Percentiles rank a stretch among this genome's conserved stretches.
Evolutionary conservation across 2,113 vertebrate species (phyloP).

Genomic region (Terrapene triunguis): DNA sequence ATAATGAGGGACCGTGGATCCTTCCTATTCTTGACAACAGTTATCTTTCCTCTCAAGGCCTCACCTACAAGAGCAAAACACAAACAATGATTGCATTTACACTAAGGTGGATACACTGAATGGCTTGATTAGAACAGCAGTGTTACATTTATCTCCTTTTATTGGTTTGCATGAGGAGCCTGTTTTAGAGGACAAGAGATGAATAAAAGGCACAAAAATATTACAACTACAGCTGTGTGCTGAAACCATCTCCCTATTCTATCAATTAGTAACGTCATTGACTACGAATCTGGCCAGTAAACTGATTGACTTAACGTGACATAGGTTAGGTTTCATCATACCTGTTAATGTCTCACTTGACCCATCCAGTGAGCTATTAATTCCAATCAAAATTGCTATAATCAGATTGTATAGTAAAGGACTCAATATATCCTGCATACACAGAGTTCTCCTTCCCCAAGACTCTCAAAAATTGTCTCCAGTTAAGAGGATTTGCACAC

Average conservation of each 20-base stretch:
- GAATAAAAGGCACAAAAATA: neutral
- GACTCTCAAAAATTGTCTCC: neutral
- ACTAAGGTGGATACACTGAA: neutral
- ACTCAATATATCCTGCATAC: neutral
- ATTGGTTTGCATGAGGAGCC: neutral
- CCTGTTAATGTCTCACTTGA: neutral
- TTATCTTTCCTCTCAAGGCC: constrained; percentile 86
- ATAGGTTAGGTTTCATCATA: neutral
- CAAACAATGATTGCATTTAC: neutral
- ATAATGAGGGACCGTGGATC: constrained; percentile 92
- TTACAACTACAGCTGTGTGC: neutral
- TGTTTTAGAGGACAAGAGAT: neutral
- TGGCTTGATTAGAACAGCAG: neutral
- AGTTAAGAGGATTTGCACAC: neutral
- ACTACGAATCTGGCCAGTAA: neutral
- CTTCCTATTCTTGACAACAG: constrained; percentile 90
- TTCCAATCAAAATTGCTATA: neutral
- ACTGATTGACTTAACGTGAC: neutral
- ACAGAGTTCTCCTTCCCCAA: neutral
- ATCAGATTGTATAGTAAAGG: neutral
- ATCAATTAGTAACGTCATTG: neutral
- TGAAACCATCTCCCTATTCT: neutral
- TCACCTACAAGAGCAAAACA: constrained; percentile 83
- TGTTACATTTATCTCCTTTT: neutral
- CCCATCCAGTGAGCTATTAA: neutral